These are phyloP conservation scores for Pomacea maculata DNA, from an alignment of 1,140 invertebrate species.

Conservation along the genomic window DNA sequence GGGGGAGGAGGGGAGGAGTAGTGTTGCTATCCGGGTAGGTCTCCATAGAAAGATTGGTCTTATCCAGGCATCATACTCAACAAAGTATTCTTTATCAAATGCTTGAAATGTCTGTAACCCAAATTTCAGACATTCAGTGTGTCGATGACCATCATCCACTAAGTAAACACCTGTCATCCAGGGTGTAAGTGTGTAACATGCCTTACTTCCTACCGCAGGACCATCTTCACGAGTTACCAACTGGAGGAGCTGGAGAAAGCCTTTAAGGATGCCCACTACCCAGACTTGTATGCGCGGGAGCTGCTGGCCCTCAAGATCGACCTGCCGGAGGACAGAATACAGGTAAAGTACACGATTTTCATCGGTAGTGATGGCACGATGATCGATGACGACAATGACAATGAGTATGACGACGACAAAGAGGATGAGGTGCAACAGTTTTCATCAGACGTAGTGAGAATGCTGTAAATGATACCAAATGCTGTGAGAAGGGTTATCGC, in stretches of 20 bases:
- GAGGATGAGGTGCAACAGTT: not conserved
- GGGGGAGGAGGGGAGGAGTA: not conserved
- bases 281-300: constrained; percentile 96
- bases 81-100: too few species aligned
- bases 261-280: constrained; percentile 98
- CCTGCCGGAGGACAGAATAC: constrained; percentile 98
- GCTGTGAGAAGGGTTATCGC: not conserved
- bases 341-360: constrained; percentile 73
- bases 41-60: not conserved
- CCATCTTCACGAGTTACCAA: constrained; percentile 96
- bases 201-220: constrained; percentile 34
- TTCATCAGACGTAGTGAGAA: not conserved
- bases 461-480: not conserved
- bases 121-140: too few species aligned
- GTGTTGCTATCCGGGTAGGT: not conserved
- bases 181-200: not conserved
- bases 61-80: too few species aligned
- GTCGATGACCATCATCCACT: too few species aligned
- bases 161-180: too few species aligned
- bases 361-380: not conserved
- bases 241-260: constrained; percentile 98
- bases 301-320: constrained; percentile 97
- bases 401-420: not conserved
- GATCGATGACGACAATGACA: not conserved
- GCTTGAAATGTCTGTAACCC: too few species aligned